Base-by-base conservation (phyloP, 2,888 invertebrate genomes). In the Temnothorax unifasciatus region DNA sequence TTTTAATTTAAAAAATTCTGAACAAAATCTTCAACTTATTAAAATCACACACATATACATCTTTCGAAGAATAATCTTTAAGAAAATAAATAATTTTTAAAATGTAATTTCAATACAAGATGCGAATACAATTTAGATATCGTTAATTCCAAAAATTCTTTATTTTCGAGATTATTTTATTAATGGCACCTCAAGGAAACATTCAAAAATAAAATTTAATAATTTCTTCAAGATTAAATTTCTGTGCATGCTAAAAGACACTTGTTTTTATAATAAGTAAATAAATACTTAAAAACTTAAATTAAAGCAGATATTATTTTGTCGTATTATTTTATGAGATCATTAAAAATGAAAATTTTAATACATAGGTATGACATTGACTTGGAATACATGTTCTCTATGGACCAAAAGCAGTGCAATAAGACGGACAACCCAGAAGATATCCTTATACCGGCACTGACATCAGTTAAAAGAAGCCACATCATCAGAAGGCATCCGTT, bases 381-480 rank as follows among this genome's bases (percentile, higher is more conserved):
- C 92, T 94, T 98, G 85, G 97, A 97, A 47, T 98, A 97, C 93
- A 97, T 98, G 96, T 98, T 98, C 92, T 96, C 97, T 18, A 98
- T 98, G 95, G 96, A 97, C 50, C 98, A 98, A 94, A 96, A 96
- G 1, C 96, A 97, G 87, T 97, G 97, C 21, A 96, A 96, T 21
- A 88, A 91, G 44, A 95, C 95, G 1, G 93, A 91, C 44, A 91
- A 89, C 6, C 92, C 94, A 68, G 92, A 95, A 81, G 92, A 95
- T 91, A 91, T 90, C 84, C 93, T 92, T 34, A 85, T 92, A 54
- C 92, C 93, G 25, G 91, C 92, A 52, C 91, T 93, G 2, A 77
- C 90, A 15, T 89, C 93, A 6, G 83, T 85, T 13, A 93, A 89
- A 79, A 92, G 87, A 82, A 90, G 88, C 47, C 89, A 92, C 47